Conservation (phyloP, 2,113 vertebrate genomes). For the Cebus imitator region DNA sequence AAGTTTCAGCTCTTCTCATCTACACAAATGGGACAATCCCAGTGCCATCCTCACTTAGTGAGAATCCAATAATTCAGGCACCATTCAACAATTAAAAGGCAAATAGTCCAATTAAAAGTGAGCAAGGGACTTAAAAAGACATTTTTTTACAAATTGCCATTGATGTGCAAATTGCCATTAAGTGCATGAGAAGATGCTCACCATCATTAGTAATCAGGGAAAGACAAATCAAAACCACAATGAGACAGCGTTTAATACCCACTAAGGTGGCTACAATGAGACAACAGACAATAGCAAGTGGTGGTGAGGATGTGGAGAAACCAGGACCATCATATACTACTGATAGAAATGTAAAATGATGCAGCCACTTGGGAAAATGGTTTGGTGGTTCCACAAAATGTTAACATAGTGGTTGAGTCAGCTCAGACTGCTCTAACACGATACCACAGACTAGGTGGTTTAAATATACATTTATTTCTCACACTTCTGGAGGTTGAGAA, state of each 20-base stretch:
- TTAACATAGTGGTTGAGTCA: background rate
- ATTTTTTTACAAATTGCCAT: background rate
- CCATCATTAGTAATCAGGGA: background rate
- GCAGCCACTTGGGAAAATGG: background rate
- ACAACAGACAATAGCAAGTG: background rate
- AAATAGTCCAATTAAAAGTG: background rate
- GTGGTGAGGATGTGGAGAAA: background rate
- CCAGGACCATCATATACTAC: accelerated
- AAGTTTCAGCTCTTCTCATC: background rate
- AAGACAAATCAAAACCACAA: background rate
- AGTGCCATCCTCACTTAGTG: too few relatives aligned
- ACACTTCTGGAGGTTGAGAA: background rate
- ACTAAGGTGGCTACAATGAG: too few relatives aligned
- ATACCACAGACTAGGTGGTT: background rate
- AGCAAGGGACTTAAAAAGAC: background rate
- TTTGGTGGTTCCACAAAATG: background rate
- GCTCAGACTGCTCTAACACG: background rate
- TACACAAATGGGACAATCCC: too few relatives aligned
- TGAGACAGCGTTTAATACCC: accelerated
- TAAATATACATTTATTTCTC: background rate
- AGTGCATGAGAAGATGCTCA: background rate
- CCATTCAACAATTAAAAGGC: background rate
- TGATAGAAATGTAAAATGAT: background rate
- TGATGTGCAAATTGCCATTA: background rate
- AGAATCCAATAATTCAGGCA: background rate